These are phyloP conservation scores for Budorcas taxicolor DNA, from an alignment of 2,113 vertebrate genomes.

Conservation along the genomic window DNA sequence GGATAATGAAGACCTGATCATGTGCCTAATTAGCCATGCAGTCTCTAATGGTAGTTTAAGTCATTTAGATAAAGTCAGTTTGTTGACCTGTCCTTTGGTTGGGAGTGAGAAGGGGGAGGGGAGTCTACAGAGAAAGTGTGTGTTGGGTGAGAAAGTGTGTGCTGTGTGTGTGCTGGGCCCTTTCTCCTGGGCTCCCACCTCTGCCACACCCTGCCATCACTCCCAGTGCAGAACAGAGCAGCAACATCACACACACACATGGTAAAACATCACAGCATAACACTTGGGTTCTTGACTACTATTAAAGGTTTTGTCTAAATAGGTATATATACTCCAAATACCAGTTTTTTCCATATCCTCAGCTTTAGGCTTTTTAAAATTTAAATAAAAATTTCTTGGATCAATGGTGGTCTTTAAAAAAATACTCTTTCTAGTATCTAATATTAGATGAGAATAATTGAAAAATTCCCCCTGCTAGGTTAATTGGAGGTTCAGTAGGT, in stretches of 20 bases:
- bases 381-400: neutral
- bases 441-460: neutral
- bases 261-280: slow-evolving; percentile 67
- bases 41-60: slow-evolving; percentile 79
- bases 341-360: neutral
- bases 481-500: neutral
- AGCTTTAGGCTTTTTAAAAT: neutral
- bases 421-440: neutral
- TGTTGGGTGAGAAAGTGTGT: neutral
- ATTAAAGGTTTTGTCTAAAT: slow-evolving; percentile 38
- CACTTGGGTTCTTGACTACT: slow-evolving; percentile 60
- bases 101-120: neutral
- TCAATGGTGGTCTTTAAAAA: neutral
- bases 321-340: neutral
- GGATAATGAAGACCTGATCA: slow-evolving; percentile 81
- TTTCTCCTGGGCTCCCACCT: neutral
- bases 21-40: slow-evolving; percentile 79
- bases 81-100: slow-evolving; percentile 74
- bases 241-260: slow-evolving; percentile 27
- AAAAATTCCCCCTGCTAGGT: neutral
- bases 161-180: neutral
- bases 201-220: neutral
- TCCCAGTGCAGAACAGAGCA: neutral
- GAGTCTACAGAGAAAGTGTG: neutral
- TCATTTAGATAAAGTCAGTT: slow-evolving; percentile 82